phyloP scores from a whole-genome alignment of 2,797 vertebrate genomes.

The Pterois miles region DNA sequence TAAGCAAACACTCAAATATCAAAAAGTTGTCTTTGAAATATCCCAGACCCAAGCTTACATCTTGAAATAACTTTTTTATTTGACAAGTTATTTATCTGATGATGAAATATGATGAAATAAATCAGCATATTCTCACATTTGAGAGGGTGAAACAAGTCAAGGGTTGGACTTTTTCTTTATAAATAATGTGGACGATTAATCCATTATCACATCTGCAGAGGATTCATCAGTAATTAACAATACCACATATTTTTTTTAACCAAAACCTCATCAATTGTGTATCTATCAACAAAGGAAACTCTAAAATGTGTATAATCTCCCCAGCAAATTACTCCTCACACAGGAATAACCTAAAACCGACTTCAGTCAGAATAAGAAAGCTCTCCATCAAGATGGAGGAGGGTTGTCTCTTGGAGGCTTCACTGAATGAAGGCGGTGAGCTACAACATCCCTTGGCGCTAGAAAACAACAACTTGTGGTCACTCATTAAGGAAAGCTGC shows the following conservation, averaged over 20 bases:
- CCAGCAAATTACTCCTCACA: background rate
- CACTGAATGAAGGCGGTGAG: background rate
- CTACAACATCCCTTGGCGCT: background rate
- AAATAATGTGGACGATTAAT: background rate
- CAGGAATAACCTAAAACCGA: background rate
- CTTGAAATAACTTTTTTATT: background rate
- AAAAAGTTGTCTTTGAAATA: background rate
- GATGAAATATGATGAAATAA: slow-evolving; percentile 2
- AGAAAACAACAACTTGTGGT: background rate
- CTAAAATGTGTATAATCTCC: background rate
- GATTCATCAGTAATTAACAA: background rate
- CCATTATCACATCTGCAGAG: background rate
- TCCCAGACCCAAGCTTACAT: background rate
- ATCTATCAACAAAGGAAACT: background rate
- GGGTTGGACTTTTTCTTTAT: background rate
- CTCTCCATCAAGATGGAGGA: background rate
- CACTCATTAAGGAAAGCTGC: background rate
- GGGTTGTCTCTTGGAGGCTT: background rate
- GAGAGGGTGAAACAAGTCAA: background rate
- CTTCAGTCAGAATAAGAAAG: slow-evolving; percentile 21
- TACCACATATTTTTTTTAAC: background rate
- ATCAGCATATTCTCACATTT: background rate
- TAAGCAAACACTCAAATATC: background rate
- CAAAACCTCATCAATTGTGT: background rate
- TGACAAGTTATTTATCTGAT: slow-evolving; percentile 3